A percentile compares a stretch with the other conserved stretches of the same genome.
Conservation (phyloP, 2,797 vertebrate species). For the Cryptoprocta ferox region DNA sequence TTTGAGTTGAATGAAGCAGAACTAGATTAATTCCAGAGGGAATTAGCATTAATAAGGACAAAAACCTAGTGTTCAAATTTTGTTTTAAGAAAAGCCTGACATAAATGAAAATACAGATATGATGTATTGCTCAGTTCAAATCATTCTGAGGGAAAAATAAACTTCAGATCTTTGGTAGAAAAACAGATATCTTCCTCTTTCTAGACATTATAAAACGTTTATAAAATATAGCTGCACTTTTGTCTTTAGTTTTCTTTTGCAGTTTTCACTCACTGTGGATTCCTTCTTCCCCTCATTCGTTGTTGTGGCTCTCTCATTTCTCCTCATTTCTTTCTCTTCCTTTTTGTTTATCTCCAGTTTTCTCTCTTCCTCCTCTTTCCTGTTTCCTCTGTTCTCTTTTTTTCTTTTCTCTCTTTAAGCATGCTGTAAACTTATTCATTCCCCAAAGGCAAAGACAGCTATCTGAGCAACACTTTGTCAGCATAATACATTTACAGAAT, state of each 20-base stretch:
- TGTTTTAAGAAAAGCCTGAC: neutral
- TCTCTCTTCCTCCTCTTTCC: neutral
- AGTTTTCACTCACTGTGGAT: neutral
- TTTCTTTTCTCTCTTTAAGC: constrained; percentile 79
- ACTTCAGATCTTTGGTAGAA: neutral
- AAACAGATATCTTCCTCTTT: neutral
- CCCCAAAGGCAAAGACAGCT: constrained; percentile 89
- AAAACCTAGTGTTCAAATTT: constrained; percentile 30
- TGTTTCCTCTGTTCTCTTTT: neutral
- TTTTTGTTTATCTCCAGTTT: neutral
- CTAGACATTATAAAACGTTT: neutral
- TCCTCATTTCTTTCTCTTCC: neutral
- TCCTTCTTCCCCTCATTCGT: neutral
- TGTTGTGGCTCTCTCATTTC: neutral
- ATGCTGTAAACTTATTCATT: constrained; percentile 88
- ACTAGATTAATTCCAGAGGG: constrained; percentile 22
- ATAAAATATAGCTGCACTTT: neutral
- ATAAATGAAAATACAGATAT: constrained; percentile 48
- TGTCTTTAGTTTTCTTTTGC: constrained; percentile 53
- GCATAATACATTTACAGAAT: constrained; percentile 92
- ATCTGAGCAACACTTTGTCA: constrained; percentile 91
- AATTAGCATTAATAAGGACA: constrained; percentile 47
- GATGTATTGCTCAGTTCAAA: neutral
- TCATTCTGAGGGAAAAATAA: neutral
- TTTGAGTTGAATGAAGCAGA: constrained; percentile 63